Evolutionary conservation across 2,888 invertebrate genomes (phyloP).

Genomic region (Calameuta idolon): DNA sequence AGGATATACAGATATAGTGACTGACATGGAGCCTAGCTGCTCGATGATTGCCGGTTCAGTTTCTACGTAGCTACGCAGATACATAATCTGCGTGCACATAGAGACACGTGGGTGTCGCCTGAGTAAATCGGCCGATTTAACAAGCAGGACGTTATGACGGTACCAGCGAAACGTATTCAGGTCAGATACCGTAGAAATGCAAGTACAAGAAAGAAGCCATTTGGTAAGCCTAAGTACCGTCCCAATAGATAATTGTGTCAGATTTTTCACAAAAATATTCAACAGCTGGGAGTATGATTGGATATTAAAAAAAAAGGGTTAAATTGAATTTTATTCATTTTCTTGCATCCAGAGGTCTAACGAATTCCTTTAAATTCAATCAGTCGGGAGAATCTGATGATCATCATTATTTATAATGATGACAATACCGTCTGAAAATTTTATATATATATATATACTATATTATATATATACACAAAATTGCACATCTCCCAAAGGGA

Average conservation of each 20-base stretch:
- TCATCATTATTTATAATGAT: background rate
- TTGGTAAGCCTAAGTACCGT: slow-evolving; percentile 29
- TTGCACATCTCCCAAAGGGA: background rate
- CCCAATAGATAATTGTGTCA: background rate
- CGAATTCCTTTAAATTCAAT: background rate
- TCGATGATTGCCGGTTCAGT: background rate
- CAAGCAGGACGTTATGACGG: slow-evolving; percentile 1
- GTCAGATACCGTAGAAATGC: slow-evolving; percentile 51
- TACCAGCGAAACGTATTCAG: slow-evolving; percentile 36
- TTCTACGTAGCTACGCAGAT: background rate
- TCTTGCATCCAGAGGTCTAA: slow-evolving; percentile 21
- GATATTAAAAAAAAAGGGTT: too few relatives aligned
- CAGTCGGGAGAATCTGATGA: background rate
- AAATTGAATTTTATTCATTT: background rate
- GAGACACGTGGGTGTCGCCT: background rate
- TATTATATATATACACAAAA: too few relatives aligned
- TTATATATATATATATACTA: background rate
- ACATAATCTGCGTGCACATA: background rate
- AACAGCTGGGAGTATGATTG: background rate
- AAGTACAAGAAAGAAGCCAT: slow-evolving; percentile 40
- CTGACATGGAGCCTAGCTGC: background rate
- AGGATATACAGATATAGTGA: background rate
- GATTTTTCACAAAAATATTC: background rate
- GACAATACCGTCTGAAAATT: background rate
- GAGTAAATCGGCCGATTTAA: background rate